Evolutionary conservation across 2,797 vertebrate species (phyloP), one percentile per base, ranked within the genome.

Genomic region (Protosalanx chinensis): DNA sequence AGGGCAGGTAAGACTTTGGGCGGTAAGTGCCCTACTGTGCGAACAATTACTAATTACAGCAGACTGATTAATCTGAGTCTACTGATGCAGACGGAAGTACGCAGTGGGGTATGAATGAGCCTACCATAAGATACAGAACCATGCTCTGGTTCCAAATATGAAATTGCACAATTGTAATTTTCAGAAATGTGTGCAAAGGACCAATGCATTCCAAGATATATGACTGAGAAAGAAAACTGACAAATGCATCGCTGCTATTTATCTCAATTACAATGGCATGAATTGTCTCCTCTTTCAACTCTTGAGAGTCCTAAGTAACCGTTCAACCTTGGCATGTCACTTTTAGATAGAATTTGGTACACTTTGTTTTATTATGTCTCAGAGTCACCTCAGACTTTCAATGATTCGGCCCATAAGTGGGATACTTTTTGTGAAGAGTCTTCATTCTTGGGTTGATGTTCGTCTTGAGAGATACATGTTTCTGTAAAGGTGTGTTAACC

Each of bases 21-120:
- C 80, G 79, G 84, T 74, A 74, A 16, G 80, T 32, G 62, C 80
- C 83, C 78, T 79, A 86, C 81, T 86, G 88, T 81, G 86, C 81
- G 88, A 89, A 89, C 88, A 91, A 88, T 85, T 85, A 80, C 71
- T 90, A 91, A 92, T 91, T 88, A 88, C 81, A 71, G 76, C 73
- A 74, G 76, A 73, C 71, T 87, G 86, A 90, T 92, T 89, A 90
- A 81, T 87, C 18, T 75, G 81, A 86, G 88, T 86, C 80, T 41
- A 56, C 35, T 68, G 60, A 77, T 53, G 33, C 65, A 71, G 61
- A 59, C 49, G 59, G 58, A 59, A 29, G 20, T 23, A 67, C n/a
- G 56, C 71, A 53, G 69, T 18, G 2, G 46, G 65, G 32, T 49
- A n/a, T 59, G 30, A 41, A 53, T 35, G n/a, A 37, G 12, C 27